Evolutionary conservation across 2,797 vertebrate species (phyloP), one percentile per base, ranked within the genome.

Genomic region (Uromys caudimaculatus): DNA sequence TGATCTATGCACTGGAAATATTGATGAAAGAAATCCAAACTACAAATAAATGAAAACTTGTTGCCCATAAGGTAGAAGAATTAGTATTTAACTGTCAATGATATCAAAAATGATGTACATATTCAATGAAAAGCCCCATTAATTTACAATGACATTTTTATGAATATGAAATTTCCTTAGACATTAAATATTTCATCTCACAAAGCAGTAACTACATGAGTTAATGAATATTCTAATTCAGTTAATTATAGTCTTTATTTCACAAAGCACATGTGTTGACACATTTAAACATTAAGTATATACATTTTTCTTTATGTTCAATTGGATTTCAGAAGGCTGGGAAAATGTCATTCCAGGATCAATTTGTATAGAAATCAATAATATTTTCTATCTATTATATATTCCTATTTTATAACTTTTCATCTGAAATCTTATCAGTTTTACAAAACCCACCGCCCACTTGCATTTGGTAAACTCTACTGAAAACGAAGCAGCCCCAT

Each of bases 331-430:
- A 56, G 85, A 79, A 93, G 78, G 8, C 23, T 75, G 23, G 35
- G 47, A 21, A 90, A 95, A 69, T 52, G 35, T 56, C 47, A 62
- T 64, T 71, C 16, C 35, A 84, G 95, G 50, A 89, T 93, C 62
- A 95, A 75, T 91, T 35, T 77, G 56, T 2, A 94, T 1, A 94
- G 11, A 12, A 95, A 87, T 89, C 54, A 85, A 38, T 94, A 41
- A 78, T 83, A 75, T 71, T 88, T 92, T 85, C 50, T 38, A 82
- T 77, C 41, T 52, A 91, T 75, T 77, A 85, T 0, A 78, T 60
- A 92, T 54, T 94, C 83, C 44, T 35, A 6, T 89, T 92, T 92
- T 77, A 17, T 50, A 21, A 60, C 17, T 84, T 41, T 88, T 89
- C 14, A 79, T 32, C 1, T 88, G 52, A 97, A 94, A 94, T 91